phyloP scores from a whole-genome alignment of 2,113 vertebrate species.

The Eublepharis macularius region DNA sequence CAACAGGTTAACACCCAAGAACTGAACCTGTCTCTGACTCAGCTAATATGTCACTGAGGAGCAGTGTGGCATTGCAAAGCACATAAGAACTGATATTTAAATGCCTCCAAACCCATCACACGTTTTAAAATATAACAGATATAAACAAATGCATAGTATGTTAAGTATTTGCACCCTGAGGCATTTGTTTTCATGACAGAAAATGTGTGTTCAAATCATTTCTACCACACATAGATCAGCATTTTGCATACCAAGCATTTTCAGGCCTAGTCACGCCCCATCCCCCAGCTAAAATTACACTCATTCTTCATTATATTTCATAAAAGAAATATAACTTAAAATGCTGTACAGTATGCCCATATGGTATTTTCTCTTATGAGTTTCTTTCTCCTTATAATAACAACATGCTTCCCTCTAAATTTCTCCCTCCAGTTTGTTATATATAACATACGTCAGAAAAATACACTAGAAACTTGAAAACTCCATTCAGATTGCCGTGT shows the following conservation, averaged over 20 bases:
- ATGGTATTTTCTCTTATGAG: conserved; percentile 41
- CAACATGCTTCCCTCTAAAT: neutral
- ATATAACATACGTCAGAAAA: conserved; percentile 25
- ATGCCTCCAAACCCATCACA: too few relatives aligned
- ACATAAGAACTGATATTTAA: too few relatives aligned
- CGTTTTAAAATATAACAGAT: too few relatives aligned
- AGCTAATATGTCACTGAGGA: too few relatives aligned
- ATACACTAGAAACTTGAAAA: conserved; percentile 25
- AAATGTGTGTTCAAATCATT: neutral
- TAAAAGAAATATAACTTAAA: conserved; percentile 40
- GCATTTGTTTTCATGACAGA: neutral
- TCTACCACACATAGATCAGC: neutral
- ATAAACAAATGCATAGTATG: too few relatives aligned
- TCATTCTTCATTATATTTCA: conserved; percentile 27
- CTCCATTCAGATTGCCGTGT: conserved; percentile 17
- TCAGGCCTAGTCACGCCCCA: conserved; percentile 14
- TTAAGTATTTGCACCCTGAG: too few relatives aligned
- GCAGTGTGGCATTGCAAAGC: too few relatives aligned
- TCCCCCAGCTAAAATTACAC: neutral
- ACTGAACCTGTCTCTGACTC: too few relatives aligned
- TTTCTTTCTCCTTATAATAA: conserved; percentile 32
- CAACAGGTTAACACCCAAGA: too few relatives aligned
- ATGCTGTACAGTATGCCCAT: conserved; percentile 40
- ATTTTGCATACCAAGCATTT: neutral
- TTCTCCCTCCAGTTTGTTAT: neutral